A percentile compares a stretch with the other conserved stretches of the same genome.
Conservation (phyloP, 2,797 vertebrate genomes). For the Ispidina picta region DNA sequence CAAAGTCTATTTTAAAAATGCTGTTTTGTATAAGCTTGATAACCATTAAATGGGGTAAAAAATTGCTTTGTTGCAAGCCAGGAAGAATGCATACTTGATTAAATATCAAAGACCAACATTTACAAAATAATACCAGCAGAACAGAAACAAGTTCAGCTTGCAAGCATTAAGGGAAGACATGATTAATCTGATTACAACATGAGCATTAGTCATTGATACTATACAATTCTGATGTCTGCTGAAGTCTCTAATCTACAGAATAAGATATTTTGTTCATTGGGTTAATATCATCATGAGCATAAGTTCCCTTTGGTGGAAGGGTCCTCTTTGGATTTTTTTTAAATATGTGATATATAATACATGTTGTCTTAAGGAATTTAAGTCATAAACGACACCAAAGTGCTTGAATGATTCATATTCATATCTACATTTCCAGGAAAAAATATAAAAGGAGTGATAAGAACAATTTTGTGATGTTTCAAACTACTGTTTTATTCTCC, state of each 20-base stretch:
- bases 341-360: neutral
- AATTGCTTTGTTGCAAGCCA: neutral
- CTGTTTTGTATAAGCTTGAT: slow-evolving; percentile 12
- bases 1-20: neutral
- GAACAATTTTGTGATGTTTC: neutral
- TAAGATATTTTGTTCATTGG: neutral
- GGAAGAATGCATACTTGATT: slow-evolving; percentile 10
- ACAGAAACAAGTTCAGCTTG: slow-evolving; percentile 12
- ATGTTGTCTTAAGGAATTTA: neutral
- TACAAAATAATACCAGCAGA: slow-evolving; percentile 28
- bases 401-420: neutral
- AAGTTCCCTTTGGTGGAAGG: neutral
- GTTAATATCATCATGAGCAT: neutral
- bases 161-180: slow-evolving; percentile 20
- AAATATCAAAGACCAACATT: slow-evolving; percentile 43
- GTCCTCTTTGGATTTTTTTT: neutral
- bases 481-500: neutral
- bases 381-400: neutral
- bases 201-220: neutral
- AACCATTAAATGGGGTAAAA: slow-evolving; percentile 29
- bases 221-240: neutral
- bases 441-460: neutral
- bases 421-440: neutral
- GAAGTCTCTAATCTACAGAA: neutral
- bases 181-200: slow-evolving; percentile 33